A percentile compares a stretch with the other conserved stretches of the same genome.
Evolutionary conservation across 2,888 invertebrate genomes (phyloP).

Genomic region (Coelinius sp.): DNA sequence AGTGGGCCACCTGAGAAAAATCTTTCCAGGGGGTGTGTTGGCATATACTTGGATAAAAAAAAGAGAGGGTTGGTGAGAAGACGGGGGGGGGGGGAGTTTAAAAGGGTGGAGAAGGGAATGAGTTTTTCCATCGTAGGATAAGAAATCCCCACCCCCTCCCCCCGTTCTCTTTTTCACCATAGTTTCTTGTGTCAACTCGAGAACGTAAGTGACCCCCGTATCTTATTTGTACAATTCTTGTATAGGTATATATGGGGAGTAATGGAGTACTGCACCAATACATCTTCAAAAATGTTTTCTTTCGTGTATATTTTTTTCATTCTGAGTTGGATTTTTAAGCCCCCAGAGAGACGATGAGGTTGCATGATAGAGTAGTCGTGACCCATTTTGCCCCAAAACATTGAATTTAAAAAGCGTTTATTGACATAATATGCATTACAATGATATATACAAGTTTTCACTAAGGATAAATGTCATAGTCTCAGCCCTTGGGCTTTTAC

Average conservation of each 20-base stretch:
- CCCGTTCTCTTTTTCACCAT: slow-evolving; percentile 33
- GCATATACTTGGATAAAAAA: slow-evolving; percentile 33
- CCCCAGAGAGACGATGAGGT: no score
- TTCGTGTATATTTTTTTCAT: no score
- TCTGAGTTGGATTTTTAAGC: no score
- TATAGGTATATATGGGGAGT: no score
- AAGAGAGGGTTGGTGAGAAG: slow-evolving; percentile 4
- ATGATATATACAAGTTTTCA: no score
- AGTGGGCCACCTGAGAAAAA: slow-evolving; percentile 37
- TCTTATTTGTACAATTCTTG: slow-evolving; percentile 19
- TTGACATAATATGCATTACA: no score
- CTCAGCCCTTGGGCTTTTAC: no score
- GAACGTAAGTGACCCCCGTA: slow-evolving; percentile 31
- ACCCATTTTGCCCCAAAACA: no score
- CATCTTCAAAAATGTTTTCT: not conserved
- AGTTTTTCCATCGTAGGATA: slow-evolving; percentile 23
- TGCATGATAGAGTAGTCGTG: no score
- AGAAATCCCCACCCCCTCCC: slow-evolving; percentile 16
- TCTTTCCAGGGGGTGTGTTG: no score
- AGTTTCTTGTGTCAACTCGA: slow-evolving; percentile 25
- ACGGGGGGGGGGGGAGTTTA: slow-evolving; percentile 15
- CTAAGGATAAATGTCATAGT: no score
- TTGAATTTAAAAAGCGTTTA: no score
- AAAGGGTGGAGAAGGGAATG: slow-evolving; percentile 28
- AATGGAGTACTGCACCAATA: not conserved